phyloP scores from a whole-genome alignment of 1,140 invertebrate species.

The Drosophila parvula region DNA sequence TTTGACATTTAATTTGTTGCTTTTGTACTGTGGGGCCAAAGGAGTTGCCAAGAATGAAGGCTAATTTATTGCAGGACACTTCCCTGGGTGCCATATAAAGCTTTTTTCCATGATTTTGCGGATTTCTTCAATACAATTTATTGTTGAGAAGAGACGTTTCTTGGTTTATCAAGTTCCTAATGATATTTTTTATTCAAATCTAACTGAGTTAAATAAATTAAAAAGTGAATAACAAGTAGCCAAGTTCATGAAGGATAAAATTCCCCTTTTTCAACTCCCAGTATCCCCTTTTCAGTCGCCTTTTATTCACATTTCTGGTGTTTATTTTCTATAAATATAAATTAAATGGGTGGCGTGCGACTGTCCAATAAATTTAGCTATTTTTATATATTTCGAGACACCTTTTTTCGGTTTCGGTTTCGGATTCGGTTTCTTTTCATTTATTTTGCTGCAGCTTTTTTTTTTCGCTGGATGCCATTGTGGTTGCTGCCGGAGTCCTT shows the following conservation, averaged over 20 bases:
- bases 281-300: constrained; percentile 1
- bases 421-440: constrained; percentile 11
- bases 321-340: constrained; percentile 81
- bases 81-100: neutral
- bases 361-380: constrained; percentile 82
- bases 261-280: neutral
- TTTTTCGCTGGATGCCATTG: constrained; percentile 40
- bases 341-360: constrained; percentile 82
- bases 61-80: constrained; percentile 54
- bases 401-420: constrained; percentile 54
- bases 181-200: neutral
- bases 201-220: no score
- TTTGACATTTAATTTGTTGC: constrained; percentile 80
- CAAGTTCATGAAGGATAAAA: neutral
- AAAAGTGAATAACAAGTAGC: no score
- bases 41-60: constrained; percentile 29
- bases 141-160: no score
- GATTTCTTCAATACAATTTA: neutral
- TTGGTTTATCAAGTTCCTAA: neutral
- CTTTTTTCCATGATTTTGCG: neutral
- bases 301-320: constrained; percentile 33
- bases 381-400: constrained; percentile 72
- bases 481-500: constrained; percentile 35
- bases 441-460: constrained; percentile 29
- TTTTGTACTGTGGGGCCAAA: constrained; percentile 39